phyloP scores from a whole-genome alignment of 1,140 invertebrate species.

The Rhagoletis zephyria region DNA sequence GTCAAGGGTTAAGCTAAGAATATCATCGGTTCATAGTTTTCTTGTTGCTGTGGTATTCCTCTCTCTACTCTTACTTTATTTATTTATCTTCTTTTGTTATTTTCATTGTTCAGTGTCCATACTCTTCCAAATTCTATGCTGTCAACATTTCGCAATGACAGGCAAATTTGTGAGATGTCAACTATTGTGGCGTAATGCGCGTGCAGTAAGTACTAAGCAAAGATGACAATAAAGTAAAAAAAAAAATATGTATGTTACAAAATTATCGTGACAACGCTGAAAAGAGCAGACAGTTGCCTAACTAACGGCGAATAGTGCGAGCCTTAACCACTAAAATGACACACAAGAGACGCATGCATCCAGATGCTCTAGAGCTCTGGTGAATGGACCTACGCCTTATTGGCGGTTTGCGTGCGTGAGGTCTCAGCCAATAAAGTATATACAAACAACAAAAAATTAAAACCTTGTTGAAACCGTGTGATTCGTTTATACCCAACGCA shows the following conservation, averaged over 20 bases:
- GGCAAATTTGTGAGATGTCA: conserved; percentile 32
- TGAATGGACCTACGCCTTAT: no score
- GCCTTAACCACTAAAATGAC: no score
- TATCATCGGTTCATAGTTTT: conserved; percentile 17
- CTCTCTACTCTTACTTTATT: neutral
- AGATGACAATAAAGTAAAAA: conserved; percentile 18
- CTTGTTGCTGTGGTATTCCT: neutral
- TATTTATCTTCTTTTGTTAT: no score
- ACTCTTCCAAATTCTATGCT: conserved; percentile 4
- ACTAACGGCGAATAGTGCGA: neutral
- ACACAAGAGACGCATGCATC: no score
- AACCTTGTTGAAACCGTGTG: no score
- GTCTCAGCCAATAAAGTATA: no score
- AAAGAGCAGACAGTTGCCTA: neutral
- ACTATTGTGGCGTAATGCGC: neutral
- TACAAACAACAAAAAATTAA: no score
- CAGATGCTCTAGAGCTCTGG: no score
- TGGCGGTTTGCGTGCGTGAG: no score
- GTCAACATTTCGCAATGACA: conserved; percentile 49
- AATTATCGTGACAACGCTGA: neutral
- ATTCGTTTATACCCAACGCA: no score
- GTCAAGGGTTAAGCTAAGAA: conserved; percentile 40
- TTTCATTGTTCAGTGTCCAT: no score
- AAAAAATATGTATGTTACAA: neutral
- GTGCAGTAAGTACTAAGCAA: neutral